A percentile compares a stretch with the other conserved stretches of the same genome.
Conservation (phyloP, 2,888 invertebrate genomes). For the Pristionchus maxplancki region DNA sequence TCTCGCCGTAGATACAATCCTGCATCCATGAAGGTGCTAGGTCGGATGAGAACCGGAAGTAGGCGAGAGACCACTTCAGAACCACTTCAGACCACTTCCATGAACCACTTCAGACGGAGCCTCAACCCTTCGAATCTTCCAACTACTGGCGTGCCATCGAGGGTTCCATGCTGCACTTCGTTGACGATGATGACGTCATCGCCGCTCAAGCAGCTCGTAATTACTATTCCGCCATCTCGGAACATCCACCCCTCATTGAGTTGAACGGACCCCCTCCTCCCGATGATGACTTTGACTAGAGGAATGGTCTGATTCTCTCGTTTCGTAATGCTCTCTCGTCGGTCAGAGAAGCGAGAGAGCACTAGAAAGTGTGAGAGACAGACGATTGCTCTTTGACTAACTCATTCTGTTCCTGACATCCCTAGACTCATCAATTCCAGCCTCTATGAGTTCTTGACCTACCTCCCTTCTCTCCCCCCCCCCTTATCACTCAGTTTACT, state of each 20-base stretch:
- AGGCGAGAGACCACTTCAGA: no score
- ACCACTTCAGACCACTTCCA: no score
- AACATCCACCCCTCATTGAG: conserved; percentile 48
- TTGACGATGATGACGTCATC: conserved; percentile 67
- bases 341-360: no score
- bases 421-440: background rate
- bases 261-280: background rate
- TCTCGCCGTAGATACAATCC: background rate
- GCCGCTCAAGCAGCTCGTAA: conserved; percentile 66
- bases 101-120: conserved; percentile 61
- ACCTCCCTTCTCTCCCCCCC: background rate
- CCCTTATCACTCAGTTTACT: background rate
- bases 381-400: no score
- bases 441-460: background rate
- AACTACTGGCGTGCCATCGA: conserved; percentile 69
- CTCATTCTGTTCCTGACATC: background rate
- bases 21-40: background rate
- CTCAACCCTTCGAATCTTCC: conserved; percentile 59
- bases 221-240: conserved; percentile 58
- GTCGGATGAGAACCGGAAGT: background rate
- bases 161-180: conserved; percentile 63
- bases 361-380: no score
- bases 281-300: conserved; percentile 19
- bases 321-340: no score
- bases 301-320: no score